Percentiles rank a stretch among this genome's conserved stretches.
Conservation (phyloP, 2,113 vertebrate genomes). For the Pseudorasbora parva region DNA sequence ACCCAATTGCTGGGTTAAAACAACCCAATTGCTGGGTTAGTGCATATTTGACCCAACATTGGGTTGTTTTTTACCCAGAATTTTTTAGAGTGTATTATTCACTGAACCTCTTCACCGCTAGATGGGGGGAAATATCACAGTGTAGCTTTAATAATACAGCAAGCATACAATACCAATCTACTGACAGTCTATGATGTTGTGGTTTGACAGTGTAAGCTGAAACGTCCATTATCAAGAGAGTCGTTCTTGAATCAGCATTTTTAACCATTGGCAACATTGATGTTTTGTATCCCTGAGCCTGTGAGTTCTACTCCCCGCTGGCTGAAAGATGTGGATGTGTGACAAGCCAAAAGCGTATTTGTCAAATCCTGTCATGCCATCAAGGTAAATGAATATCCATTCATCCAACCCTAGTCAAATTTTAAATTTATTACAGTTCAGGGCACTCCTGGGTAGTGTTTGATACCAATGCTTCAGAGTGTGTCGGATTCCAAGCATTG, state of each 20-base stretch:
- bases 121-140: too few species aligned
- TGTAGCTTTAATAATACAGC: not conserved
- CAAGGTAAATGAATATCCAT: constrained; percentile 29
- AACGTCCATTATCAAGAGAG: not conserved
- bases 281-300: constrained; percentile 42
- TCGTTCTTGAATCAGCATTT: constrained; percentile 13
- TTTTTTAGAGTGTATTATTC: too few species aligned
- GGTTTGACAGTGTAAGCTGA: not conserved
- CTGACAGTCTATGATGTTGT: not conserved
- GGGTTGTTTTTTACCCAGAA: too few species aligned
- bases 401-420: constrained; percentile 33
- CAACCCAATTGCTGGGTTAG: too few species aligned
- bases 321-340: constrained; percentile 23
- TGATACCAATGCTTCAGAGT: not conserved
- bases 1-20: too few species aligned
- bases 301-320: constrained; percentile 6
- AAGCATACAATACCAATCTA: not conserved
- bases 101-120: too few species aligned
- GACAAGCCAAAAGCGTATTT: constrained; percentile 19
- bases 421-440: not conserved
- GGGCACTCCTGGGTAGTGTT: not conserved
- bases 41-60: too few species aligned
- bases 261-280: constrained; percentile 23
- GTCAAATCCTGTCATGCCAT: constrained; percentile 36
- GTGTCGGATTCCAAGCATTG: not conserved